Percentiles rank a stretch among this genome's conserved stretches.
phyloP scores from a whole-genome alignment of 2,113 vertebrate genomes.

The Pachypanchax playfairii region DNA sequence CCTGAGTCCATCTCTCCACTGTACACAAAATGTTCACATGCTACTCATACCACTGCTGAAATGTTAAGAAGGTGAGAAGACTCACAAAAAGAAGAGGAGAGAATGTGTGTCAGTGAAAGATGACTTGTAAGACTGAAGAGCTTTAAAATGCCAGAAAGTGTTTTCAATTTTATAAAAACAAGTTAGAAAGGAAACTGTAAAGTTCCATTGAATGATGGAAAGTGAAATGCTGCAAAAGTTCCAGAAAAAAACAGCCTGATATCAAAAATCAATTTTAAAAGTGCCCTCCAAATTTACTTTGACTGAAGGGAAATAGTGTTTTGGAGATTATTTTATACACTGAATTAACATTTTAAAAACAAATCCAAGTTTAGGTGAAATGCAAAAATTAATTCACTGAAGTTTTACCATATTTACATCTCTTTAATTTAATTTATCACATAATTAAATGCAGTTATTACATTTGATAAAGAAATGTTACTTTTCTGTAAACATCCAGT shows the following conservation, averaged over 20 bases:
- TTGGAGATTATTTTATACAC: too few species aligned
- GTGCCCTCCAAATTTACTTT: not conserved
- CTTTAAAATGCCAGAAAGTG: not conserved
- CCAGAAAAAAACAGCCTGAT: too few species aligned
- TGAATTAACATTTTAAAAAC: too few species aligned
- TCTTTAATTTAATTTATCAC: too few species aligned
- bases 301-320: not conserved
- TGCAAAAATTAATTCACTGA: too few species aligned
- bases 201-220: conserved; percentile 24
- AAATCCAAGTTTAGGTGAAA: too few species aligned
- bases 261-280: not conserved
- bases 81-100: not conserved
- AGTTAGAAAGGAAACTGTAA: not conserved
- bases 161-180: conserved; percentile 6
- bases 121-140: not conserved
- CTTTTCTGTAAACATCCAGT: too few species aligned
- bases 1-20: conserved; percentile 15
- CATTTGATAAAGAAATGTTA: too few species aligned
- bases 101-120: not conserved
- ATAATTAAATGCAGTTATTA: too few species aligned
- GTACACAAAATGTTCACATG: conserved; percentile 18
- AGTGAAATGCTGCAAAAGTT: conserved; percentile 12
- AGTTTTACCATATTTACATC: too few species aligned
- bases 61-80: conserved; percentile 15
- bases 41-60: conserved; percentile 26